These are phyloP conservation scores for Hippopotamus amphibius DNA, from an alignment of 2,113 vertebrate species.

Conservation along the genomic window DNA sequence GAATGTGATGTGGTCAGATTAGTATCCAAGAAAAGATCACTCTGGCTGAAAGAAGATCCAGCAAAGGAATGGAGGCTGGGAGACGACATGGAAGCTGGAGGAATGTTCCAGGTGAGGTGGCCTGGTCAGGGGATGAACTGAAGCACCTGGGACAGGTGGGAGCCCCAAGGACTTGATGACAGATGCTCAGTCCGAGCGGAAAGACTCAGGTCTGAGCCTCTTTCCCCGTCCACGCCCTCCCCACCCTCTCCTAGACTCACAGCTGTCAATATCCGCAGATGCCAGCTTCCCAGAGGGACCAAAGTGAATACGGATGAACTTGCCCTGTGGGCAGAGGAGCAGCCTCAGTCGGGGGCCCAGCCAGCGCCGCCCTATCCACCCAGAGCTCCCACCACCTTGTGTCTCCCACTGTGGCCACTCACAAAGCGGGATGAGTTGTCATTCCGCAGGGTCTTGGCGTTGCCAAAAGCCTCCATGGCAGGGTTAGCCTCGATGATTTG, in stretches of 20 bases:
- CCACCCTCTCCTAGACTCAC: conserved; percentile 87
- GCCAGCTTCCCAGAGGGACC: conserved; percentile 94
- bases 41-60: neutral
- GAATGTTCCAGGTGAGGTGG: neutral
- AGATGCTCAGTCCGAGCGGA: neutral
- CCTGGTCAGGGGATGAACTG: neutral
- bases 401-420: conserved; percentile 81
- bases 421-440: conserved; percentile 98
- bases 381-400: neutral
- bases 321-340: conserved; percentile 87
- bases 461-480: conserved; percentile 97
- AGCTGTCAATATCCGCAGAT: conserved; percentile 96
- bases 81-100: neutral
- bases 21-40: neutral
- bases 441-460: conserved; percentile 96
- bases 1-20: neutral
- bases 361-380: accelerated
- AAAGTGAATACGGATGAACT: conserved; percentile 98
- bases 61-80: neutral
- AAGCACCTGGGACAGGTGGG: neutral
- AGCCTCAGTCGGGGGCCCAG: conserved; percentile 16
- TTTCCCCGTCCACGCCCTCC: neutral
- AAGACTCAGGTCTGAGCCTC: neutral
- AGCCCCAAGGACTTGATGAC: neutral
- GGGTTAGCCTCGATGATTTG: conserved; percentile 98